These are phyloP conservation scores for Enteromius mattozi DNA, from an alignment of 2,797 vertebrate genomes.

Conservation along the genomic window DNA sequence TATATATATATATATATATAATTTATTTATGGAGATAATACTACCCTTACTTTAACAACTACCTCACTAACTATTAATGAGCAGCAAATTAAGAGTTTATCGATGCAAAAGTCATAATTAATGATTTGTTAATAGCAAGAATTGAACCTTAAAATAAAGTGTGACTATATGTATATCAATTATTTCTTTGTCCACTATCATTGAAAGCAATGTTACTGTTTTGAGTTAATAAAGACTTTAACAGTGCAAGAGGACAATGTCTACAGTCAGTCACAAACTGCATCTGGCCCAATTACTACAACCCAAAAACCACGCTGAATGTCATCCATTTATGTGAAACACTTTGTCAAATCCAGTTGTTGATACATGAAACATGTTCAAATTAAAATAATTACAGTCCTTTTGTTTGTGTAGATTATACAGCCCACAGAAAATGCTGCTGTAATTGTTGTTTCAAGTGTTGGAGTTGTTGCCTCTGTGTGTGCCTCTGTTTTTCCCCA, in stretches of 20 bases:
- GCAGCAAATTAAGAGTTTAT: too few relatives aligned
- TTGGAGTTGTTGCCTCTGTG: neutral
- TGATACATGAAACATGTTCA: constrained; percentile 8
- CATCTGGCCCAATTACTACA: neutral
- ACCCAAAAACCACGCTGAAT: neutral
- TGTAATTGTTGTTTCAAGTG: constrained; percentile 13
- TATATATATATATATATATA: too few relatives aligned
- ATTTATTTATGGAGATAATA: too few relatives aligned
- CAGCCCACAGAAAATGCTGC: neutral
- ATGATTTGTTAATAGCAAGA: too few relatives aligned
- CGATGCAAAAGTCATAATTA: too few relatives aligned
- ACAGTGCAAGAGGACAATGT: neutral
- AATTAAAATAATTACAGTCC: constrained; percentile 3
- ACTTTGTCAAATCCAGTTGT: constrained; percentile 7
- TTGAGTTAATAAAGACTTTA: neutral
- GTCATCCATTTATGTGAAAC: neutral
- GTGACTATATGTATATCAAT: too few relatives aligned
- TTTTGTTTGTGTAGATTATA: neutral
- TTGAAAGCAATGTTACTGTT: too few relatives aligned
- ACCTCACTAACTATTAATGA: too few relatives aligned
- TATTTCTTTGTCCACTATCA: too few relatives aligned
- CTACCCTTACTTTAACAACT: too few relatives aligned
- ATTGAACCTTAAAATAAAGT: too few relatives aligned
- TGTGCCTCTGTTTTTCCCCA: neutral
- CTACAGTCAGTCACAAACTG: neutral